Conservation (phyloP, 2,888 invertebrate genomes). For the Ennomos quercinarius region DNA sequence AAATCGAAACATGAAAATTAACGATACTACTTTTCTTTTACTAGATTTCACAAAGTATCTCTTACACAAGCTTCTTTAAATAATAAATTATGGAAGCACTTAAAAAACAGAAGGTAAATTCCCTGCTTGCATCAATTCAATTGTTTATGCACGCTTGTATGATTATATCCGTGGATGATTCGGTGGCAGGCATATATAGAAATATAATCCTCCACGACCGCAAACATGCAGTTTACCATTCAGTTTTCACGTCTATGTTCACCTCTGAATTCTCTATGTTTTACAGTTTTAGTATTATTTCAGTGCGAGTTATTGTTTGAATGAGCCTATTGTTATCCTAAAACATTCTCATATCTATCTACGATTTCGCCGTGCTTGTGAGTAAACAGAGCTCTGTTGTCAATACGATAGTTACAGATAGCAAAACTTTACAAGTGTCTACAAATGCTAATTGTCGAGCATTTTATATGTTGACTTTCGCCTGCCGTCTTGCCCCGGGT, state of each 20-base stretch:
- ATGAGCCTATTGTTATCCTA: constrained; percentile 14
- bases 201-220: too few relatives aligned
- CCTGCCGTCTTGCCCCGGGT: constrained; percentile 35
- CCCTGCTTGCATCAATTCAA: too few relatives aligned
- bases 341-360: constrained; percentile 3
- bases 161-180: too few relatives aligned
- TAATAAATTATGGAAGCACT: too few relatives aligned
- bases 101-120: too few relatives aligned
- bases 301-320: too few relatives aligned
- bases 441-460: constrained; percentile 24
- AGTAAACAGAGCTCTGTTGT: constrained; percentile 16
- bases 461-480: constrained; percentile 27
- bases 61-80: constrained; percentile 32
- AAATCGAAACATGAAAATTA: constrained; percentile 31
- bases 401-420: constrained; percentile 3
- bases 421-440: constrained; percentile 5
- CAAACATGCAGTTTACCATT: too few relatives aligned
- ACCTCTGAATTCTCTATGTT: too few relatives aligned
- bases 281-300: too few relatives aligned
- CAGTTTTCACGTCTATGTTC: too few relatives aligned
- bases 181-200: too few relatives aligned
- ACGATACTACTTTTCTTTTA: constrained; percentile 28
- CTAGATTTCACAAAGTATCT: constrained; percentile 29
- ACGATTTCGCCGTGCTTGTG: not conserved
- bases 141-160: too few relatives aligned